Evolutionary conservation across 35 echinoderm and acorn worm genomes (phyloP), one percentile per base, ranked within the genome.

Genomic region (Stichopus chloronotus): DNA sequence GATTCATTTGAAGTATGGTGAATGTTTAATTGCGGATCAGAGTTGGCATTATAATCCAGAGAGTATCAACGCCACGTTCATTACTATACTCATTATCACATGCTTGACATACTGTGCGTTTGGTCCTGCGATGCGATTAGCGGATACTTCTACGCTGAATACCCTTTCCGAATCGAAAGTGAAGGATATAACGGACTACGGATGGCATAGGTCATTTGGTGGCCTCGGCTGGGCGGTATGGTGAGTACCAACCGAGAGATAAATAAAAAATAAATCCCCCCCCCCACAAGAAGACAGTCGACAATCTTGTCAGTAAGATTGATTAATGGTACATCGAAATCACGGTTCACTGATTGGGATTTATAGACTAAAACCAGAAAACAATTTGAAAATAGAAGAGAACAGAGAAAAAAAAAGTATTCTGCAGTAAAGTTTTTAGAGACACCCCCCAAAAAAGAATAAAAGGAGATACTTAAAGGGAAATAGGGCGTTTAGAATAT

Each of bases 181-280:
- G 1, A 92, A 82, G n/a, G 94, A 94, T 84, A 91, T 94, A 56
- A 85, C 94, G 2, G 94, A 94, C 74, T 94, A 94, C 58, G 94
- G 94, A 53, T 94, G 94, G 94, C 94, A 94, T 84, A 78, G 94
- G 6, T 94, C 94, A 4, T 94, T 94, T 24, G 94, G 94, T 9
- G 94, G 94, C 5, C 79, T 94, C 5, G 94, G 94, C 13, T 92
- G 88, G 94, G 94, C 94, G 24, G 14, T 94, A 25, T 94, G 88
- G 94, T 94, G 30, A 94, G 94, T 92, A 10, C 53, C 52, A 54
- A 82, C 76, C 20, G n/a, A 43, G 0, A 43, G 30, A 43, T 43
- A 43, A 43, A 43, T 43, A 78, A 78, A 8, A 78, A 43, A 12
- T 76, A 1, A 43, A 43, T 43, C 30, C 30, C 30, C 30, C 30